Evolutionary conservation across 2,888 invertebrate genomes (phyloP).

Genomic region (Drosophila macrospina): DNA sequence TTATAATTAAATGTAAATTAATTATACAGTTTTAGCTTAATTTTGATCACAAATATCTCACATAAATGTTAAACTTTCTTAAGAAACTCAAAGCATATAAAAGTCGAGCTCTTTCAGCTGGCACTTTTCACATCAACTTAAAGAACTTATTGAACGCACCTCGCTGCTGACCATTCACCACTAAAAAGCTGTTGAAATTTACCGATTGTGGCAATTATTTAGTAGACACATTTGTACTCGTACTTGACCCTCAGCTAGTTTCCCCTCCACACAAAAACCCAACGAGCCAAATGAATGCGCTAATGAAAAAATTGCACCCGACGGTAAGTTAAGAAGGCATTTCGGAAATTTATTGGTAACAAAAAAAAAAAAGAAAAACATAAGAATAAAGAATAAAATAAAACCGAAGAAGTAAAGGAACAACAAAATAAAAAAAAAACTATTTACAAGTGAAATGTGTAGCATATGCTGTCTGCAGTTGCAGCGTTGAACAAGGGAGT

Average conservation of each 20-base stretch:
- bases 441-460: slow-evolving; percentile 58
- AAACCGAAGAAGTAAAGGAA: slow-evolving; percentile 4
- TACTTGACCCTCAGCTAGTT: slow-evolving; percentile 53
- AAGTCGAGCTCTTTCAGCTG: too few relatives aligned
- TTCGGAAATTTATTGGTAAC: slow-evolving; percentile 71
- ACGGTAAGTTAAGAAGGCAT: slow-evolving; percentile 69
- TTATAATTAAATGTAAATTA: too few relatives aligned
- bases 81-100: too few relatives aligned
- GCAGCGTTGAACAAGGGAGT: slow-evolving; percentile 1
- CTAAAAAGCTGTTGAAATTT: slow-evolving; percentile 75
- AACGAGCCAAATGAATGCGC: slow-evolving; percentile 45
- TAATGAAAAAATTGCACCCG: slow-evolving; percentile 74
- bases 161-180: slow-evolving; percentile 43
- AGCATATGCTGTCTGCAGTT: slow-evolving; percentile 65
- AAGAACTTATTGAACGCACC: slow-evolving; percentile 17
- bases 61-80: too few relatives aligned
- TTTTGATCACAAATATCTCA: too few relatives aligned
- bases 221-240: slow-evolving; percentile 54
- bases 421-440: slow-evolving; percentile 13
- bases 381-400: slow-evolving; percentile 26
- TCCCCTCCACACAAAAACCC: slow-evolving; percentile 12
- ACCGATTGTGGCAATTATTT: slow-evolving; percentile 72
- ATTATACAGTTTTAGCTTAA: too few relatives aligned
- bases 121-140: too few relatives aligned
- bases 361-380: slow-evolving; percentile 42